Conservation (phyloP, 2,113 vertebrate genomes). For the Mesitornis unicolor region DNA sequence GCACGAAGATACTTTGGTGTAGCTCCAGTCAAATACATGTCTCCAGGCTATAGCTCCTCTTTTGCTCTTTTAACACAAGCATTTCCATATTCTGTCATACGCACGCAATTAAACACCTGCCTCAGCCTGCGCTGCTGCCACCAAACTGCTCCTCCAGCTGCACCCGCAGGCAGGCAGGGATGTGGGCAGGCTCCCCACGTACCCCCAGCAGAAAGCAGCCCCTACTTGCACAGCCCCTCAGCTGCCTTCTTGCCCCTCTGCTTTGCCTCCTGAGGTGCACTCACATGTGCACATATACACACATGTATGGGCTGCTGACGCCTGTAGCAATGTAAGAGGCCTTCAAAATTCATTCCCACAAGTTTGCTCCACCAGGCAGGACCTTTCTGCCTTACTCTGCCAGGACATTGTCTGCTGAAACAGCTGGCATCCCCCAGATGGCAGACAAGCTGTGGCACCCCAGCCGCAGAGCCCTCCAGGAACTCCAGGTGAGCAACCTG, state of each 20-base stretch:
- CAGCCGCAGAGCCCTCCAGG: not conserved
- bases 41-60: not conserved
- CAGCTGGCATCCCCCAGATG: not conserved
- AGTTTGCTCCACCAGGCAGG: not conserved
- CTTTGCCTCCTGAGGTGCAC: not conserved
- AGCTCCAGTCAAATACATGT: not conserved
- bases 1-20: not conserved
- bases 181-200: accelerated
- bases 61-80: not conserved
- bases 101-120: not conserved
- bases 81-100: not conserved
- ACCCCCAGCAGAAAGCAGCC: not conserved
- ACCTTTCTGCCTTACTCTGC: not conserved
- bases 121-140: not conserved
- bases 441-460: not conserved
- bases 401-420: not conserved
- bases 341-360: not conserved
- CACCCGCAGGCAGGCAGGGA: not conserved
- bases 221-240: not conserved
- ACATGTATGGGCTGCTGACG: not conserved
- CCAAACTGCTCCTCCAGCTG: not conserved
- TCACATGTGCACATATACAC: not conserved
- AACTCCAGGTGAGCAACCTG: not conserved
- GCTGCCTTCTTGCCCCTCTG: not conserved
- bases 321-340: not conserved